Percentiles rank a stretch among this genome's conserved stretches.
Evolutionary conservation across 2,113 vertebrate genomes (phyloP).

Genomic region (Grammatotria lemairii): DNA sequence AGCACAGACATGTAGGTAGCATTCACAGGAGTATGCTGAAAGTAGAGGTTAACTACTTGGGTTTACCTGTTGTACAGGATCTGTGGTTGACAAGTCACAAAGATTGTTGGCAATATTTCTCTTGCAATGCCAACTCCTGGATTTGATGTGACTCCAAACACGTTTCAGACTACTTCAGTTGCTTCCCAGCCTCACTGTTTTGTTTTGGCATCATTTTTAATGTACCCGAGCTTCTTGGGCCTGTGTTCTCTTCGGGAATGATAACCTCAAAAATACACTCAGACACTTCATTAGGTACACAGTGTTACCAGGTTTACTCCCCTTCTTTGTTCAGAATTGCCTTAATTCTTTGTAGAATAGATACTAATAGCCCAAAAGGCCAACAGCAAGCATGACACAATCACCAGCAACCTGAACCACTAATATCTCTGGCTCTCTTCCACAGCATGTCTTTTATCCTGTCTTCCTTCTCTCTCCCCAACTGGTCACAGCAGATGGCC

Average conservation of each 20-base stretch:
- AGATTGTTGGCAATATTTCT: background rate
- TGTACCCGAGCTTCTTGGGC: background rate
- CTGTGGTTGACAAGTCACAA: background rate
- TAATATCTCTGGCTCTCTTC: background rate
- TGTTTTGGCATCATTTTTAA: background rate
- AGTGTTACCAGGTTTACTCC: background rate
- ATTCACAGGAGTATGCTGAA: fast-evolving
- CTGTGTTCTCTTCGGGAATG: background rate
- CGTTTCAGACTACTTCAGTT: background rate
- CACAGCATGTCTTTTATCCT: background rate
- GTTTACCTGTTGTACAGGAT: background rate
- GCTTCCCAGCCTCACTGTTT: background rate
- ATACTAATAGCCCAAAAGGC: background rate
- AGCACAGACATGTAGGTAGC: background rate
- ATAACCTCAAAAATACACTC: background rate
- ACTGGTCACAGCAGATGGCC: fast-evolving
- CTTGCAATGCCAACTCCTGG: background rate
- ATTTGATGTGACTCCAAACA: background rate
- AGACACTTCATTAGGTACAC: background rate
- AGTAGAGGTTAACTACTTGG: background rate
- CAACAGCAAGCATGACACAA: background rate
- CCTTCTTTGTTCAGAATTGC: background rate
- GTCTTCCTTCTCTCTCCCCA: background rate
- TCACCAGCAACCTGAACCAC: background rate
- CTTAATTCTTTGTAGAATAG: background rate